phyloP scores from a whole-genome alignment of 1,140 invertebrate species.

The Monochamus saltuarius region DNA sequence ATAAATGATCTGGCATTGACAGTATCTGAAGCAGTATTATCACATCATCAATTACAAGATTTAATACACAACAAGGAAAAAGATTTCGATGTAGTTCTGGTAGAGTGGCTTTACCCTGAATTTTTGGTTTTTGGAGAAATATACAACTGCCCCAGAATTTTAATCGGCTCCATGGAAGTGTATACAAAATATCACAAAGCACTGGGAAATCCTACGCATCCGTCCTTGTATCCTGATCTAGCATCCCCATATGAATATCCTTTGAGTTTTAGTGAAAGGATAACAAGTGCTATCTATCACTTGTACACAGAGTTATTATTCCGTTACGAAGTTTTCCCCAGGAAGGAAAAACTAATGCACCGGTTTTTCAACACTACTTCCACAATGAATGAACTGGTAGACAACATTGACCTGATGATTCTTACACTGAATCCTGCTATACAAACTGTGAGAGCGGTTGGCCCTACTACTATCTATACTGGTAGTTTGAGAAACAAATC shows the following conservation, averaged over 20 bases:
- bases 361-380: not conserved
- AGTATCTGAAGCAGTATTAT: not conserved
- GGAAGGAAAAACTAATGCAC: too few relatives aligned
- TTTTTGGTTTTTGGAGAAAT: conserved; percentile 21
- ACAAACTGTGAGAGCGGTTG: conserved; percentile 50
- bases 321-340: not conserved
- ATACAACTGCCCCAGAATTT: conserved; percentile 17
- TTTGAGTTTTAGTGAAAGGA: conserved; percentile 21
- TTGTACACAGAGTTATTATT: not conserved
- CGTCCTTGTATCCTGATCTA: not conserved
- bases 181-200: conserved; percentile 38
- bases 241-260: conserved; percentile 2
- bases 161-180: conserved; percentile 49
- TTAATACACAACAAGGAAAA: not conserved
- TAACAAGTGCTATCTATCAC: conserved; percentile 16
- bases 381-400: conserved; percentile 46
- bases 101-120: conserved; percentile 29
- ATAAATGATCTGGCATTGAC: not conserved
- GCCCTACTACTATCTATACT: conserved; percentile 53
- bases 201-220: conserved; percentile 13
- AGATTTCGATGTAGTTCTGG: not conserved
- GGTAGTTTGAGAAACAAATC: conserved; percentile 25
- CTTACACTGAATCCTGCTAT: conserved; percentile 30
- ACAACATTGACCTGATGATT: conserved; percentile 50
- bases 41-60: not conserved